Base-by-base conservation (phyloP, 1,140 invertebrate genomes). In the Microplitis mediator region DNA sequence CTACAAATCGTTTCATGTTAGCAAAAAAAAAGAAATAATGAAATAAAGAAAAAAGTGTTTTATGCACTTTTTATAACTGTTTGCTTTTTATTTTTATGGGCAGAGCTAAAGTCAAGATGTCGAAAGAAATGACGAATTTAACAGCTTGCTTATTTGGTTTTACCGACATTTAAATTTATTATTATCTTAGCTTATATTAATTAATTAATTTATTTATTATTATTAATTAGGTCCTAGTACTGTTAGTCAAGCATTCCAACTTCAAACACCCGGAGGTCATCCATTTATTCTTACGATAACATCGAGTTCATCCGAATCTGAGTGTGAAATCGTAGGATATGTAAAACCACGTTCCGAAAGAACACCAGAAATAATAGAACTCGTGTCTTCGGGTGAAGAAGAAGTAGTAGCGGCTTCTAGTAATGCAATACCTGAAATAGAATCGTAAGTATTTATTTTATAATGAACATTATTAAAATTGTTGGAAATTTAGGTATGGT, bases 301-400 rank as follows among this genome's bases (percentile, higher is more conserved):
- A 1, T 85, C 82, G 16, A 76, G 78, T 62, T 80, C 79, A 1
- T 80, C 78, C 1, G 50, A 66, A 35, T 79, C 82, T 0, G 79
- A 85, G 32, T 85, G 83, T 34, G 82, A 84, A 63, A 80, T 90
- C 58, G 80, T 90, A 39, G 84, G 83, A n/a, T 87, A 86, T 71
- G 86, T 89, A 3, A 90, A 89, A 76, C 88, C 89, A 9, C 86
- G 85, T 70, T 83, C 85, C 62, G 87, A 89, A 73, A 82, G 89
- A 68, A 89, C 89, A 32, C 89, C 90, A 8, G 87, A 88, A 80
- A 80, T 88, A 0, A 87, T 90, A 50, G 82, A 89, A 14, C 60
- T 85, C 4, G 78, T 86, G 16, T 87, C 88, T 4, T 86, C 85
- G 4, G 88, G 88, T 52, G 76, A 76, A 45, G 84, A 79, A 8